Percentiles rank a stretch among this genome's conserved stretches.
Conservation (phyloP, 2,797 vertebrate genomes). For the Spinus pinus region DNA sequence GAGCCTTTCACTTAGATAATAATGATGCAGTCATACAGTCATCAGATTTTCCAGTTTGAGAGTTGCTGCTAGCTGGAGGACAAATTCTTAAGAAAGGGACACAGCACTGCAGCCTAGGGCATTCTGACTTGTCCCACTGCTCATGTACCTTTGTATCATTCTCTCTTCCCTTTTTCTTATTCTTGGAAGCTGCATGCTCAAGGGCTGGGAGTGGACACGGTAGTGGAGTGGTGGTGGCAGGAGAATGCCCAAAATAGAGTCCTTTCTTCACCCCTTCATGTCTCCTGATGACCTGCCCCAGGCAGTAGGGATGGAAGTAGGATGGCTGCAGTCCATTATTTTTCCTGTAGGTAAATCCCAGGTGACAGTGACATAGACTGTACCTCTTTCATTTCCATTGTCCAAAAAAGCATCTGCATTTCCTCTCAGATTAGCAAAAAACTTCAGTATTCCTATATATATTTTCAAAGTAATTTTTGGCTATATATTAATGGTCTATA, state of each 20-base stretch:
- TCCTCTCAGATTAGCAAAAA: neutral
- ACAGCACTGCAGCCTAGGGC: neutral
- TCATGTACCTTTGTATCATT: rapidly evolving
- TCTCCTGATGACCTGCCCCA: neutral
- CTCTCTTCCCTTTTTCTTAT: neutral
- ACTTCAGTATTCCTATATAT: neutral
- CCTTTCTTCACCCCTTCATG: neutral
- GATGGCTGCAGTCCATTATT: rapidly evolving
- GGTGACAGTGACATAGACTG: neutral
- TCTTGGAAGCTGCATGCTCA: neutral
- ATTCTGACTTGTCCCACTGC: neutral
- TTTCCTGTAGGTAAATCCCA: neutral
- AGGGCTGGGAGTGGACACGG: rapidly evolving
- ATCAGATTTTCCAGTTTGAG: constrained; percentile 29
- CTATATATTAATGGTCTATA: neutral
- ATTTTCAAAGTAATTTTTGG: neutral
- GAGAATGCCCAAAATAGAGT: rapidly evolving
- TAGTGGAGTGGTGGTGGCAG: neutral
- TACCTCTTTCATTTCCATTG: neutral
- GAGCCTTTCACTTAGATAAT: neutral
- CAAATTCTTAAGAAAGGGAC: neutral
- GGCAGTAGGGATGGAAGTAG: neutral
- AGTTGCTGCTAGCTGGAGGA: constrained; percentile 4
- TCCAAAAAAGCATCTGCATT: neutral
- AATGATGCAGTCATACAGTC: neutral